A percentile compares a stretch with the other conserved stretches of the same genome.
phyloP scores from a whole-genome alignment of 2,113 vertebrate genomes.

The Dolichallabes microphthalmus region DNA sequence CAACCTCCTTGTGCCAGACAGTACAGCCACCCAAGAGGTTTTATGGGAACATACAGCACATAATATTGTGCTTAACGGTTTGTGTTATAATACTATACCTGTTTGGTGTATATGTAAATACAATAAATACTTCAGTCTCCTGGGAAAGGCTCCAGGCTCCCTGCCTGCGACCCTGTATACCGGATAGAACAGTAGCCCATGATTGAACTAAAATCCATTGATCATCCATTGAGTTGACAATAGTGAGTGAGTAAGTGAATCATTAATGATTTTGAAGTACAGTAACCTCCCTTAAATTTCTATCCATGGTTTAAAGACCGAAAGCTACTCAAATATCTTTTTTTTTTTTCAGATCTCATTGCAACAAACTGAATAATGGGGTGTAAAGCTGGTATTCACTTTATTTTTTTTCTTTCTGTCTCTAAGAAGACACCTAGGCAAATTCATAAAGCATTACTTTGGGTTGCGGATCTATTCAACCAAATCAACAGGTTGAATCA shows the following conservation, averaged over 20 bases:
- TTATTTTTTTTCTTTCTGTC: slow-evolving; percentile 41
- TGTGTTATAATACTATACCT: too few relatives aligned
- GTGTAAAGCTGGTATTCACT: slow-evolving; percentile 65
- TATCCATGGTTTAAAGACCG: slow-evolving; percentile 60
- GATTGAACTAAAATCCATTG: too few relatives aligned
- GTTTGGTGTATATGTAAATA: too few relatives aligned
- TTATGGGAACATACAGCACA: too few relatives aligned
- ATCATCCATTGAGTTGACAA: too few relatives aligned
- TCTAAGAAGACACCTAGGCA: slow-evolving; percentile 57
- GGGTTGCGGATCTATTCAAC: slow-evolving; percentile 62
- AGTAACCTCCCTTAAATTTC: slow-evolving; percentile 34
- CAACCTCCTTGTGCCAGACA: too few relatives aligned
- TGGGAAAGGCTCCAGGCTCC: too few relatives aligned
- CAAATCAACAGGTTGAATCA: slow-evolving; percentile 57
- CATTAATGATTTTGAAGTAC: background rate
- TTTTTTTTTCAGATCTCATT: slow-evolving; percentile 60
- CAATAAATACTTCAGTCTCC: too few relatives aligned
- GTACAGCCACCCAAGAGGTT: too few relatives aligned
- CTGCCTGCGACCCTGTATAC: too few relatives aligned
- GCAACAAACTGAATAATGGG: slow-evolving; percentile 65
- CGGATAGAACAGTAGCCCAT: too few relatives aligned
- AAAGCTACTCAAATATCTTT: slow-evolving; percentile 57
- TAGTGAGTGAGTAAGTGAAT: background rate
- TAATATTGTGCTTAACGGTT: too few relatives aligned
- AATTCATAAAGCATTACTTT: slow-evolving; percentile 56